A percentile compares a stretch with the other conserved stretches of the same genome.
These are phyloP conservation scores for Pelmatolapia mariae DNA, from an alignment of 2,113 vertebrate genomes.

Conservation along the genomic window DNA sequence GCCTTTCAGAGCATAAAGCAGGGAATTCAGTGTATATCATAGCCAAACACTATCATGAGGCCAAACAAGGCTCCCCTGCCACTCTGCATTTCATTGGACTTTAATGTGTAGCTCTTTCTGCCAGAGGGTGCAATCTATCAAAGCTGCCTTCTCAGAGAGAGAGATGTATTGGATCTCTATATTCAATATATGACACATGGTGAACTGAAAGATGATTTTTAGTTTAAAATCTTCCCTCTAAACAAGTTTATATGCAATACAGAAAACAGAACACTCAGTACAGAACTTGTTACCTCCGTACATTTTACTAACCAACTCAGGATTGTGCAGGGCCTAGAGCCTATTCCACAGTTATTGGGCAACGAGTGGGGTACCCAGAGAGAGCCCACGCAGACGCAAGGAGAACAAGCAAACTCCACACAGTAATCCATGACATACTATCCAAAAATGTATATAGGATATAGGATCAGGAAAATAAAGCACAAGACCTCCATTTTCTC, in stretches of 20 bases:
- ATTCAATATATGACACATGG: background rate
- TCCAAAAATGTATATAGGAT: background rate
- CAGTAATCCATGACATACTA: background rate
- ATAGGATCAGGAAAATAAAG: background rate
- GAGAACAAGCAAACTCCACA: background rate
- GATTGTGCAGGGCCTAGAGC: background rate
- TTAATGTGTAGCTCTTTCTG: background rate
- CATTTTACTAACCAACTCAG: background rate
- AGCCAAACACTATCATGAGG: background rate
- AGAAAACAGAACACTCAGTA: background rate
- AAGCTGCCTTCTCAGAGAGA: background rate
- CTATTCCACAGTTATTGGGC: background rate
- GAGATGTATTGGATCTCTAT: background rate
- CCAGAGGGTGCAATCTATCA: background rate
- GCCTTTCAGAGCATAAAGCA: background rate
- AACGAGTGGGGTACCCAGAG: rapidly evolving
- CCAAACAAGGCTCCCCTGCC: background rate
- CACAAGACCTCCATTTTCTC: background rate
- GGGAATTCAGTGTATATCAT: rapidly evolving
- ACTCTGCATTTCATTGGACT: background rate
- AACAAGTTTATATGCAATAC: background rate
- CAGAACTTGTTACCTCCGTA: background rate
- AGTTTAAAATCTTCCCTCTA: background rate
- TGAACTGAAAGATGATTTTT: background rate
- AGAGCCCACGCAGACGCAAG: background rate